Evolutionary conservation across 30 jellyfish, hydroid and myxozoan genomes (phyloP).

Genomic region (Aurelia sp.): DNA sequence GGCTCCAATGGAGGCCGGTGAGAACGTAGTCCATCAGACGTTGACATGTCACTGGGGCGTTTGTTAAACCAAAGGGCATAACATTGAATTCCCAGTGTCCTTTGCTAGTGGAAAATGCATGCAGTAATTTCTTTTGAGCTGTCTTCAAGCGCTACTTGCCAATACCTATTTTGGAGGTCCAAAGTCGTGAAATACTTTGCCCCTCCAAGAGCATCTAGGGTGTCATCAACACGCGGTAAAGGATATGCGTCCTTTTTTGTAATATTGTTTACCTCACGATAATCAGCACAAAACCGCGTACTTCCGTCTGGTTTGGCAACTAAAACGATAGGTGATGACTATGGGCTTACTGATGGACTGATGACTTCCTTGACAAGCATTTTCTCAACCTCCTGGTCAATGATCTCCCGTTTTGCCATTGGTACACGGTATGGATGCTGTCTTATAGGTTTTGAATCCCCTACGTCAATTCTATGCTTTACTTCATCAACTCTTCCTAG

Average conservation of each 20-base stretch:
- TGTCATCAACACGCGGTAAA: constrained; percentile 63
- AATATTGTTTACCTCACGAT: constrained; percentile 60
- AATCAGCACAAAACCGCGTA: constrained; percentile 74
- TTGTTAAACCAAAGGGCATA: constrained; percentile 70
- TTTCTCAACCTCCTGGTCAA: constrained; percentile 46
- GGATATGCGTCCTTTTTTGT: constrained; percentile 66
- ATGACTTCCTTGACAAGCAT: constrained; percentile 33
- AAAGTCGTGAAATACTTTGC: constrained; percentile 46
- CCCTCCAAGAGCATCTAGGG: constrained; percentile 46
- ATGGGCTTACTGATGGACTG: constrained; percentile 71
- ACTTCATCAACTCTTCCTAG: constrained; percentile 30
- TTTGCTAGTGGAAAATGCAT: constrained; percentile 63
- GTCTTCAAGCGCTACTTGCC: constrained; percentile 52
- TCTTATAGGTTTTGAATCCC: constrained; percentile 38
- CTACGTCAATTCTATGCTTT: constrained; percentile 38
- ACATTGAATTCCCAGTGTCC: constrained; percentile 59
- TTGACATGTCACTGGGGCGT: constrained; percentile 78
- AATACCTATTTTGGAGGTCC: constrained; percentile 66
- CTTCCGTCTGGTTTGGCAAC: constrained; percentile 54
- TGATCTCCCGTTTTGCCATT: constrained; percentile 5
- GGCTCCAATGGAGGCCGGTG: constrained; percentile 42
- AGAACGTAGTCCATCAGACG: constrained; percentile 58
- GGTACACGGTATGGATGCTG: constrained; percentile 64
- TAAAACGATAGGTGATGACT: constrained; percentile 73
- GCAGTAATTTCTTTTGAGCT: constrained; percentile 64